Percentiles rank a stretch among this genome's conserved stretches.
Evolutionary conservation across 2,113 vertebrate species (phyloP).

Genomic region (Furnarius figulus): DNA sequence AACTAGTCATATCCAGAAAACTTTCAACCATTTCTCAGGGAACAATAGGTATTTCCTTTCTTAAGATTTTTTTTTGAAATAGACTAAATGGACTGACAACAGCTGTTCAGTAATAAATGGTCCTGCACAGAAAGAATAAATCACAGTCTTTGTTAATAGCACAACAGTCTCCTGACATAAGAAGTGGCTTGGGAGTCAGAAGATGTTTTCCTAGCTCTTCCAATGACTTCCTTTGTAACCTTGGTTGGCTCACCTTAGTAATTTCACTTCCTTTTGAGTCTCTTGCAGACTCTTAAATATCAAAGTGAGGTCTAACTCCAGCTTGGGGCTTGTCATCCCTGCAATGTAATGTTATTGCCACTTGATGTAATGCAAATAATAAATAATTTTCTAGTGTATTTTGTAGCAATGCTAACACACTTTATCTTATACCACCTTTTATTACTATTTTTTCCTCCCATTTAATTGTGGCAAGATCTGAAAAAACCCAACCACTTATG

Average conservation of each 20-base stretch:
- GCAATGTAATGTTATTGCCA: not conserved
- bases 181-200: not conserved
- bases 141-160: not conserved
- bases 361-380: not conserved
- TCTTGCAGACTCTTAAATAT: not conserved
- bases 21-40: not conserved
- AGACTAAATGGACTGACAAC: not conserved
- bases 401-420: not conserved
- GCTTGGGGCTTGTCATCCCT: not conserved
- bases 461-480: not conserved
- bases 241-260: not conserved
- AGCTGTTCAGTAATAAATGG: not conserved
- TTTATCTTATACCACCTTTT: not conserved
- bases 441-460: rapidly evolving
- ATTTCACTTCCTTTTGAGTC: not conserved
- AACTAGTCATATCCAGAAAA: not conserved
- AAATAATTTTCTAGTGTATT: not conserved
- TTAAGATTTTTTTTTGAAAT: not conserved
- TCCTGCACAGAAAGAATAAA: not conserved
- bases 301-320: not conserved
- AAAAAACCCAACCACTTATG: not conserved
- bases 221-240: not conserved
- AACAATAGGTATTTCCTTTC: not conserved
- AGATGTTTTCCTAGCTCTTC: not conserved
- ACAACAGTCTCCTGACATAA: not conserved